Percentiles rank a stretch among this genome's conserved stretches.
Conservation (phyloP, 2,113 vertebrate genomes). For the Cyanoramphus novaezelandiae region DNA sequence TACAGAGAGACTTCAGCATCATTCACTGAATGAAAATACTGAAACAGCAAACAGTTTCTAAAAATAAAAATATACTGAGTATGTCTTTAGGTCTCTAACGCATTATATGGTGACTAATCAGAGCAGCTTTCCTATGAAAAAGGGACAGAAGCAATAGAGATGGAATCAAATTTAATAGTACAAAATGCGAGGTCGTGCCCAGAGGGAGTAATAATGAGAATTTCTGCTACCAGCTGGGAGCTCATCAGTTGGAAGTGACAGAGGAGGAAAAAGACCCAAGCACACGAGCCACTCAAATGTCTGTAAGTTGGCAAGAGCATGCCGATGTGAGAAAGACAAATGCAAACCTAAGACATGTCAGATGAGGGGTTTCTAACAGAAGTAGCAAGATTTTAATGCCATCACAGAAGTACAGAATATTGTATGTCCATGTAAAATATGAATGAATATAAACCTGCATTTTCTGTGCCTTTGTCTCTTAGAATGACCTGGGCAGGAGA, state of each 20-base stretch:
- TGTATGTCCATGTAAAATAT: conserved; percentile 17
- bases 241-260: conserved; percentile 68
- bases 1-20: conserved; percentile 63
- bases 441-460: conserved; percentile 31
- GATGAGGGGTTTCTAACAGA: conserved; percentile 51
- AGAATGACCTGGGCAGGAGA: background rate
- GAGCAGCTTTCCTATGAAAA: conserved; percentile 17
- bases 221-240: conserved; percentile 68
- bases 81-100: conserved; percentile 55
- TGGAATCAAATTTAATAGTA: conserved; percentile 65
- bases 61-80: conserved; percentile 63
- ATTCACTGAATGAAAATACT: conserved; percentile 60
- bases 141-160: conserved; percentile 62
- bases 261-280: conserved; percentile 60
- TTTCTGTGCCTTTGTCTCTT: background rate
- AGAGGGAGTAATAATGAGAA: conserved; percentile 65
- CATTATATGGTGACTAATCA: conserved; percentile 60
- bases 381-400: conserved; percentile 30
- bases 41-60: conserved; percentile 63
- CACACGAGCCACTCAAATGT: conserved; percentile 14
- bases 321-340: conserved; percentile 64
- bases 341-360: background rate
- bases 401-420: background rate
- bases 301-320: conserved; percentile 44
- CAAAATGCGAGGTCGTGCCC: conserved; percentile 53